A percentile compares a stretch with the other conserved stretches of the same genome.
phyloP scores from a whole-genome alignment of 2,113 vertebrate species.

The Baryphthengus martii region DNA sequence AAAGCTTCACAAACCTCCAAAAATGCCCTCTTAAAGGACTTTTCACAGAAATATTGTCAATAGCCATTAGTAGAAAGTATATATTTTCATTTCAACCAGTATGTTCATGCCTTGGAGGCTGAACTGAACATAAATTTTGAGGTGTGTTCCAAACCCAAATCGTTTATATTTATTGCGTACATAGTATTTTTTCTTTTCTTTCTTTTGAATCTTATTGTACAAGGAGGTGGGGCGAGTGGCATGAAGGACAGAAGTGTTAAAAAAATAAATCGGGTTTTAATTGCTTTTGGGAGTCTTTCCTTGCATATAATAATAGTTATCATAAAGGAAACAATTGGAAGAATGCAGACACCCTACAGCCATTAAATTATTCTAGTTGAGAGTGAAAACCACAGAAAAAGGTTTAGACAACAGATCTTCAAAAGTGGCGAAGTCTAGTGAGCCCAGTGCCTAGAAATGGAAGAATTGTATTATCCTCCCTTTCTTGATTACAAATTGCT shows the following conservation, averaged over 20 bases:
- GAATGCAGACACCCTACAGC: background rate
- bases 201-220: background rate
- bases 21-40: background rate
- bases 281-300: background rate
- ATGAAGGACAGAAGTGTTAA: background rate
- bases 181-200: background rate
- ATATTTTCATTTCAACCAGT: background rate
- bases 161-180: background rate
- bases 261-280: background rate
- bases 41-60: background rate
- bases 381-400: background rate
- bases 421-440: background rate
- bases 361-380: background rate
- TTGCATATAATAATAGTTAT: background rate
- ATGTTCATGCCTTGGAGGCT: background rate
- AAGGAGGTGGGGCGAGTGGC: fast-evolving
- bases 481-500: background rate
- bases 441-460: background rate
- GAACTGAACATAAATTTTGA: background rate
- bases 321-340: background rate
- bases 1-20: background rate
- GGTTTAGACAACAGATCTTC: background rate
- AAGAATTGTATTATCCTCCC: background rate
- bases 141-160: background rate
- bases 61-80: background rate